Evolutionary conservation across 2,113 vertebrate genomes (phyloP).

Genomic region (Tamias sibiricus): DNA sequence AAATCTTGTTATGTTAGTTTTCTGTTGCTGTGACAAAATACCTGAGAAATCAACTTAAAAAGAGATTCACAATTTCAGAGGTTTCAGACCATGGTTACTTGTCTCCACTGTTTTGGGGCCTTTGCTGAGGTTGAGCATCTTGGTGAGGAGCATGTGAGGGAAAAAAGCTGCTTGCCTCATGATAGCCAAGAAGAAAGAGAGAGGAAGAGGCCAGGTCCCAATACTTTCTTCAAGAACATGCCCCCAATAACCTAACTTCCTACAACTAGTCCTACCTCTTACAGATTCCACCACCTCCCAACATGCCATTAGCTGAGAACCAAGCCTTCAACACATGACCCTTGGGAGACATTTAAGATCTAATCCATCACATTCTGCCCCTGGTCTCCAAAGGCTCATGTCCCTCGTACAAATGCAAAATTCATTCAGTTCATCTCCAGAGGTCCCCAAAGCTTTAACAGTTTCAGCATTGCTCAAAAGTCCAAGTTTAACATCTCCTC

Average conservation of each 20-base stretch:
- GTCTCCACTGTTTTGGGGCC: neutral
- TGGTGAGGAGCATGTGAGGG: neutral
- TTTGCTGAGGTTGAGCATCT: neutral
- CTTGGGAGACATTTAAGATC: neutral
- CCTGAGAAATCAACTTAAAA: neutral
- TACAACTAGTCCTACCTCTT: neutral
- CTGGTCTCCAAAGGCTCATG: neutral
- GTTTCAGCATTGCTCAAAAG: neutral
- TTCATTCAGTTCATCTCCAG: neutral
- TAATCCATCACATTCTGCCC: neutral
- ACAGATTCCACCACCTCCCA: neutral
- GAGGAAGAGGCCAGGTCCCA: neutral
- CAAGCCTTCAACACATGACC: neutral
- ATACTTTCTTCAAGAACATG: neutral
- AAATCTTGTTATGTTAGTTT: neutral
- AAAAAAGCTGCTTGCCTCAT: neutral
- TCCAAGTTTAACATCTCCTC: neutral
- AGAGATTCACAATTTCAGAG: neutral
- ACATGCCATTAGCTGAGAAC: neutral
- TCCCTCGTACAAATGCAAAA: neutral
- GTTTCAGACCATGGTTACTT: neutral
- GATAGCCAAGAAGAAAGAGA: neutral
- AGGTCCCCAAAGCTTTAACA: neutral
- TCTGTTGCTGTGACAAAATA: neutral
- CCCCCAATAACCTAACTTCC: neutral